Evolutionary conservation across 2,113 vertebrate genomes (phyloP).

Genomic region (Osmerus mordax): DNA sequence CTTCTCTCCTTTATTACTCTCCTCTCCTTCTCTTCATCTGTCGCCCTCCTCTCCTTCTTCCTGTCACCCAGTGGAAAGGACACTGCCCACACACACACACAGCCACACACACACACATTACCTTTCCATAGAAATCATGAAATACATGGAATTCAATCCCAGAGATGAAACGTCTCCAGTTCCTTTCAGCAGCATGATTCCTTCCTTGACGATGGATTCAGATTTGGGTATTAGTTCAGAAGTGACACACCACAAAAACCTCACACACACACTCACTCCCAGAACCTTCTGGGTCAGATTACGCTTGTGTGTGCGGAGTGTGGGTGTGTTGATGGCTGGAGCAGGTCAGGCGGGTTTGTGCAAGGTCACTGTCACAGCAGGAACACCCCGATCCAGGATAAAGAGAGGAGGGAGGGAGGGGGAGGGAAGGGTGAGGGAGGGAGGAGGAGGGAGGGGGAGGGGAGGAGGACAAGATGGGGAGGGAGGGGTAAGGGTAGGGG

Average conservation of each 20-base stretch:
- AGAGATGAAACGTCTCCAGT: not conserved
- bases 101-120: not conserved
- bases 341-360: conserved; percentile 16
- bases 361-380: conserved; percentile 15
- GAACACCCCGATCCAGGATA: not conserved
- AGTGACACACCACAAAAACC: not conserved
- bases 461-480: not conserved
- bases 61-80: conserved; percentile 28
- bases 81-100: not conserved
- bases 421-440: not conserved
- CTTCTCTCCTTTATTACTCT: conserved; percentile 46
- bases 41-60: conserved; percentile 25
- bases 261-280: not conserved
- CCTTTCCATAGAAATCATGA: not conserved
- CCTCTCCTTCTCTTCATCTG: conserved; percentile 31
- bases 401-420: no score
- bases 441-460: not conserved
- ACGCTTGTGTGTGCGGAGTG: not conserved
- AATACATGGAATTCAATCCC: no score
- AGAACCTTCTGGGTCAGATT: conserved; percentile 10
- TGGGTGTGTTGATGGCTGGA: not conserved
- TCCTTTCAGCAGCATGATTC: not conserved
- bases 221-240: no score
- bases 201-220: no score
- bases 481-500: no score